Base-by-base conservation (phyloP, 2,797 vertebrate species). In the Gallirallus australis region DNA sequence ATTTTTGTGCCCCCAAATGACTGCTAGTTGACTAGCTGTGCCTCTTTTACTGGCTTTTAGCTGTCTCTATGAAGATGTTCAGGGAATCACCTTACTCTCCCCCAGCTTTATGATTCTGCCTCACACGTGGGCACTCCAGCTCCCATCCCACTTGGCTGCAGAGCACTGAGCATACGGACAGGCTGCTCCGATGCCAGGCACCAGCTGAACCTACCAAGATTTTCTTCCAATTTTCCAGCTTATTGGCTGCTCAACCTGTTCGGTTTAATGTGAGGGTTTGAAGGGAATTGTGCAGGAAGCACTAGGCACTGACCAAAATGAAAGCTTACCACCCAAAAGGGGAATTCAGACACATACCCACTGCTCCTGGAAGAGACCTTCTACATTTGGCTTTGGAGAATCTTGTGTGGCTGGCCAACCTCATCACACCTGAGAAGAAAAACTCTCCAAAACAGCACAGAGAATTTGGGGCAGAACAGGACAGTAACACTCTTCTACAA, bases 141-240 rank as follows among this genome's bases (percentile, higher is more conserved):
- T 56, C 70, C 80, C 48, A 57, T 37, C 37, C 85, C 69, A 35
- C 64, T 87, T 80, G 82, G 75, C 72, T 90, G 83, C 48, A 86
- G 56, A 79, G 14, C 71, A 40, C 76, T 59, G 37, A 78, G 72
- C 50, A 65, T 42, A 59, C 15, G 50, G 72, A 54, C 70, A 53
- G 66, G 81, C 52, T 89, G 89, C 63, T 89, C 86, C n/a, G 57
- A 57, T 47, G 85, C 86, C 77, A 91, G 60, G 68, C 88, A 87
- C 45, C 65, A 93, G 73, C 63, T 80, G 56, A 86, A 83, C 39
- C 50, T 37, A 84, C 20, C n/a, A 66, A 66, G 48, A 65, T 64
- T 89, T 60, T 71, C 42, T 79, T 89, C 42, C 54, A 66, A 33
- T 78, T 93, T 94, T 64, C 39, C 68, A 78, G 56, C 54, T 76